Conservation (phyloP, 2,113 vertebrate species). For the Andinoacara biseriatus region DNA sequence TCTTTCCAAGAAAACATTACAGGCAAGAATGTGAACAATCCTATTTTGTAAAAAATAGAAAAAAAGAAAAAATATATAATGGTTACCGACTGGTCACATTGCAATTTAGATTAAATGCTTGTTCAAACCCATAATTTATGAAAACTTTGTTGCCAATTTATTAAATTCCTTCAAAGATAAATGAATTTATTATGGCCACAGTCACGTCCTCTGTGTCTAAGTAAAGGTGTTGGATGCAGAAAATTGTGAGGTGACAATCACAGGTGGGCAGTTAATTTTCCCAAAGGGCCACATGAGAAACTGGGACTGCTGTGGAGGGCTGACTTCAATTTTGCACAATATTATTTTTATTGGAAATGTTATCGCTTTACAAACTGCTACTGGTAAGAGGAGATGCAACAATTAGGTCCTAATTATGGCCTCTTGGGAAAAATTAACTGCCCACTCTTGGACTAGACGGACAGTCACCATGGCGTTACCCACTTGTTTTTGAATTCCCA, state of each 20-base stretch:
- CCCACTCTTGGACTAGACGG: background rate
- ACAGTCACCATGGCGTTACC: background rate
- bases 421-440: background rate
- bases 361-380: background rate
- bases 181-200: background rate
- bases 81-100: background rate
- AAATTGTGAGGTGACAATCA: background rate
- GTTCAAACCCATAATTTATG: background rate
- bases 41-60: background rate
- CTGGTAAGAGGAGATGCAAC: background rate
- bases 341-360: background rate
- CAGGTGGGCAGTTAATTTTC: background rate
- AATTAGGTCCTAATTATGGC: background rate
- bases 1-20: background rate
- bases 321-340: background rate
- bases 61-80: background rate
- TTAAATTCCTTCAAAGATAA: background rate
- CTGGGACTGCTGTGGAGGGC: background rate
- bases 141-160: background rate
- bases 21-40: background rate
- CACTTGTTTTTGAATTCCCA: background rate
- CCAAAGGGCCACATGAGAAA: background rate
- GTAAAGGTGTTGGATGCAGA: background rate
- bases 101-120: background rate
- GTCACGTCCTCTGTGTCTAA: background rate